Conservation (phyloP, 2,113 vertebrate species). For the Oncorhynchus tshawytscha region DNA sequence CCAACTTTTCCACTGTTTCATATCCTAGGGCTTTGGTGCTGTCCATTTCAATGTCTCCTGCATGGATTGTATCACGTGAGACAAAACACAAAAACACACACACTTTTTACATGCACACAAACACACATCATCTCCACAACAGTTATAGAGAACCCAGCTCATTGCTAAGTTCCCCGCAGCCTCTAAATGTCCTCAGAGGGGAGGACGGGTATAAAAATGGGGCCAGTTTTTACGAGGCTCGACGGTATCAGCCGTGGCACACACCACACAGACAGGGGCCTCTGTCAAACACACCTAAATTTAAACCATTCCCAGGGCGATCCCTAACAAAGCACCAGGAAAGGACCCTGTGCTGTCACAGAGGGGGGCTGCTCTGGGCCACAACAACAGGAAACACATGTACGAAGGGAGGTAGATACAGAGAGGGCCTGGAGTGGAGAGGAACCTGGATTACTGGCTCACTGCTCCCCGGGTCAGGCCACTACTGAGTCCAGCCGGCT, state of each 20-base stretch:
- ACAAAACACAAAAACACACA: slow-evolving; percentile 1
- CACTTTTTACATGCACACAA: background rate
- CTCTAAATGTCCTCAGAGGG: slow-evolving; percentile 20
- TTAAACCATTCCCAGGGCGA: slow-evolving; percentile 78
- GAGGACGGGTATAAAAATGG: background rate
- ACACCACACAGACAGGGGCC: slow-evolving; percentile 30
- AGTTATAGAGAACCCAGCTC: background rate
- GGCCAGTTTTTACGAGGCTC: slow-evolving; percentile 41
- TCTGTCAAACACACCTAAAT: slow-evolving; percentile 69
- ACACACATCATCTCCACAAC: background rate
- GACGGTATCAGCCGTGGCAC: slow-evolving; percentile 43
- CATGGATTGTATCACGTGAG: slow-evolving; percentile 1
- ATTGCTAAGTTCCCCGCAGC: slow-evolving; percentile 1
- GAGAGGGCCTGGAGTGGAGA: slow-evolving; percentile 40
- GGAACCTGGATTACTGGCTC: slow-evolving; percentile 42
- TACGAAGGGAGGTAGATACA: slow-evolving; percentile 66
- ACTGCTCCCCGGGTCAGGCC: slow-evolving; percentile 1
- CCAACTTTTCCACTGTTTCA: slow-evolving; percentile 46
- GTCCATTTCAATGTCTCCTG: slow-evolving; percentile 15
- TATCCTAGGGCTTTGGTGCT: slow-evolving; percentile 21
- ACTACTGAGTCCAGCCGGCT: slow-evolving; percentile 39
- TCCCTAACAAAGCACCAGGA: slow-evolving; percentile 86
- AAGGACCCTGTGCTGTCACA: slow-evolving; percentile 71
- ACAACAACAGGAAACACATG: slow-evolving; percentile 96
- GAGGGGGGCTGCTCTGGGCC: slow-evolving; percentile 62